Percentiles rank a stretch among this genome's conserved stretches.
phyloP scores from a whole-genome alignment of 2,888 invertebrate species.

The Spilarctia lutea region DNA sequence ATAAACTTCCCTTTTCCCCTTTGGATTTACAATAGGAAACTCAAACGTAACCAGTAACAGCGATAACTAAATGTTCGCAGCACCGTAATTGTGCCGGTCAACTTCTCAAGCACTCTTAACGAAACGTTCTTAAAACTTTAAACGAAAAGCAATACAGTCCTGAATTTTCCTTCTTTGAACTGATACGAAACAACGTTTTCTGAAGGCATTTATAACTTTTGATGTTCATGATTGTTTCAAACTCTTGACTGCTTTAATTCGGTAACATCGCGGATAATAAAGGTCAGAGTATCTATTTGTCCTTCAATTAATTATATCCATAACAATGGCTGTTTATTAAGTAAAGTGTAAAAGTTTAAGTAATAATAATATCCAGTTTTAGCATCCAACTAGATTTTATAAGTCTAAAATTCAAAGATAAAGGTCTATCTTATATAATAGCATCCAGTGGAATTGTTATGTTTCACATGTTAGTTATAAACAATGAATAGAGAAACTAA shows the following conservation, averaged over 20 bases:
- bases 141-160: constrained; percentile 68
- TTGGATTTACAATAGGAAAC: constrained; percentile 17
- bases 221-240: constrained; percentile 63
- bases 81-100: constrained; percentile 32
- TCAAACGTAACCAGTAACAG: constrained; percentile 11
- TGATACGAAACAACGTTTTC: constrained; percentile 65
- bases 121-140: constrained; percentile 54
- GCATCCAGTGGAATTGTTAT: background rate
- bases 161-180: constrained; percentile 46
- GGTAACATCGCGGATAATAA: constrained; percentile 20
- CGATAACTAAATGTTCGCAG: constrained; percentile 20
- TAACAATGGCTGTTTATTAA: constrained; percentile 17
- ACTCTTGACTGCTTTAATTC: constrained; percentile 52
- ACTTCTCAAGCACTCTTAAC: constrained; percentile 51
- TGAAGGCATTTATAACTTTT: constrained; percentile 72
- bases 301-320: constrained; percentile 29
- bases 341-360: background rate
- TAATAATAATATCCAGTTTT: background rate
- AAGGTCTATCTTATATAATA: background rate
- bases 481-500: background rate
- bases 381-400: background rate
- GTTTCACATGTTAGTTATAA: background rate
- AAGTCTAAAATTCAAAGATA: background rate
- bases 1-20: background rate
- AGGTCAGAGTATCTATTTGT: constrained; percentile 19